Evolutionary conservation across 2,113 vertebrate genomes (phyloP), one percentile per base, ranked within the genome.

Genomic region (Peromyscus polionotus): DNA sequence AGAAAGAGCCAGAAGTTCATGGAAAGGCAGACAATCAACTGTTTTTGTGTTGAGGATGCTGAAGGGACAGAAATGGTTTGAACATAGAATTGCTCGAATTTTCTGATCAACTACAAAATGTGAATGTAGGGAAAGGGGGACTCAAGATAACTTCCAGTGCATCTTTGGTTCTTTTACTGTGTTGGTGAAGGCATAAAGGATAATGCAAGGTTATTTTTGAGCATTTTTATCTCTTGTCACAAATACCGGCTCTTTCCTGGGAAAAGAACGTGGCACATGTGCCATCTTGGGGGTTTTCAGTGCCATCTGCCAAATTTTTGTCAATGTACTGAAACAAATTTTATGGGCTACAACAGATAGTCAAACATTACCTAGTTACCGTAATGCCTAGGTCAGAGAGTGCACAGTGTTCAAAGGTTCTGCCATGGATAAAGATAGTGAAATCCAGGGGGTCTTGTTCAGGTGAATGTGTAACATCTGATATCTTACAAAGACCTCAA

Each of bases 401-500:
- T 54, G 63, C 59, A 80, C 22, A 93, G 54, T 57, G 95, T 95
- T 81, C 95, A 96, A 97, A 97, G 91, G 81, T 89, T 94, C 94
- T 86, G 63, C 77, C 61, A 12, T 13, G 20, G 73, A n/a, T 93
- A 48, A 68, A 96, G 95, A 96, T 96, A 97, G 72, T 77, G 72
- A 91, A 89, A 91, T 91, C 83, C 95, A 95, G 96, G 91, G 91
- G 68, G 68, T 87, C 92, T 59, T 83, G 72, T 94, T 89, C n/a
- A 70, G 73, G 95, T 96, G 73, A 97, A 97, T 98, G 83, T 97
- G 81, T 97, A 95, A 98, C 0, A 11, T 10, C 39, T 54, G 14
- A 76, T 95, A 95, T 96, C 88, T 97, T 86, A 81, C 61, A 80
- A 59, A 97, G 92, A 96, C 76, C 72, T 76, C 12, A 86, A 77